phyloP scores from a whole-genome alignment of 1,140 invertebrate genomes.

The Drosophila carrolli region DNA sequence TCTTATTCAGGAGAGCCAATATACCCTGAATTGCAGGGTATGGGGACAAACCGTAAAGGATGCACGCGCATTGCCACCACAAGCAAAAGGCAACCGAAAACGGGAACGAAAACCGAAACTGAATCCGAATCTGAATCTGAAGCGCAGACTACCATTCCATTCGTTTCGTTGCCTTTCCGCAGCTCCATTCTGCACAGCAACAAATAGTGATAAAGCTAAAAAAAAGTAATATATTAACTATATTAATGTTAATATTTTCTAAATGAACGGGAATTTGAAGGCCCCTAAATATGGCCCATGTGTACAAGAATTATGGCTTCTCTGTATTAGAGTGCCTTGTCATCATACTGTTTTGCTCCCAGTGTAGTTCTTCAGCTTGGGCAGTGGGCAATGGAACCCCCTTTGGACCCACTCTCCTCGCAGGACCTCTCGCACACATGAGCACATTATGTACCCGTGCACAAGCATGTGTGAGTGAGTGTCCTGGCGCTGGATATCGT shows the following conservation, averaged over 20 bases:
- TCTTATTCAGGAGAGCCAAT: background rate
- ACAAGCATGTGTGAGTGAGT: constrained; percentile 32
- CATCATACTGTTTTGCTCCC: background rate
- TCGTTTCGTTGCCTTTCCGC: constrained; percentile 3
- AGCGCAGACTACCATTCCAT: constrained; percentile 10
- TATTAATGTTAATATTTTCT: too few species aligned
- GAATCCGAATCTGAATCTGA: constrained; percentile 23
- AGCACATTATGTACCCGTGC: constrained; percentile 18
- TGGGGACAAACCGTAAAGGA: constrained; percentile 33
- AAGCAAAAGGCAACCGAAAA: constrained; percentile 48
- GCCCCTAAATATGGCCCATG: too few species aligned
- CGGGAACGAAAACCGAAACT: constrained; percentile 26
- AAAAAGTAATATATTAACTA: too few species aligned
- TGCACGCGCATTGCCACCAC: constrained; percentile 49
- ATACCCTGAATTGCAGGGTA: constrained; percentile 22
- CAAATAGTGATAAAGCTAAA: background rate
- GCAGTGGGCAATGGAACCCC: constrained; percentile 25
- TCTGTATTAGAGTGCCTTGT: too few species aligned
- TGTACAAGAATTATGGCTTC: too few species aligned
- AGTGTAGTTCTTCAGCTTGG: background rate
- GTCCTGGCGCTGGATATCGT: constrained; percentile 74
- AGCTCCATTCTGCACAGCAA: constrained; percentile 5
- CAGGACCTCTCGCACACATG: constrained; percentile 32
- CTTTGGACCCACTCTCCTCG: background rate
- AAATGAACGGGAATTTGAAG: too few species aligned